Percentiles rank a stretch among this genome's conserved stretches.
phyloP scores from a whole-genome alignment of 2,797 vertebrate species.

The Okamejei kenojei region DNA sequence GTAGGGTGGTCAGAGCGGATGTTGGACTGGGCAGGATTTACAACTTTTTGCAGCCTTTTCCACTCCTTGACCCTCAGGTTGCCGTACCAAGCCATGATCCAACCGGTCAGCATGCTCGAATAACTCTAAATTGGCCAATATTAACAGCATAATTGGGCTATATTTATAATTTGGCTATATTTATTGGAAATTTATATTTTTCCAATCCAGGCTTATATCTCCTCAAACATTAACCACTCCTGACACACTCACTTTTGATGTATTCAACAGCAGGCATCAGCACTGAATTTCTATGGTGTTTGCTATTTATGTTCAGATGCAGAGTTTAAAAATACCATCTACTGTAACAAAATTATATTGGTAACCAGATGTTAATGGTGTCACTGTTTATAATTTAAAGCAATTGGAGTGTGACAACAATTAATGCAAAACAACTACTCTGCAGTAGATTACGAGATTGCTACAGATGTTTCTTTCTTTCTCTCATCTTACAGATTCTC shows the following conservation, averaged over 20 bases:
- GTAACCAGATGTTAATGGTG: not conserved
- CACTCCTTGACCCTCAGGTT: too few species aligned
- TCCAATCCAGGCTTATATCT: not conserved
- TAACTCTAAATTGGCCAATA: too few species aligned
- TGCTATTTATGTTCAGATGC: not conserved
- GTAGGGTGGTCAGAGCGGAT: too few species aligned
- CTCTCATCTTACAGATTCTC: not conserved
- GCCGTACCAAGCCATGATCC: too few species aligned
- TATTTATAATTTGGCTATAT: not conserved
- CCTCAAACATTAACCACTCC: not conserved
- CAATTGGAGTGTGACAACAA: constrained; percentile 7
- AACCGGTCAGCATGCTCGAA: too few species aligned
- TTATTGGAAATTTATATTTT: not conserved
- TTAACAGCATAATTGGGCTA: too few species aligned
- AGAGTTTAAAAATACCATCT: not conserved
- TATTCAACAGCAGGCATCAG: not conserved
- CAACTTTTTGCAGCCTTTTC: too few species aligned
- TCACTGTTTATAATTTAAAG: not conserved
- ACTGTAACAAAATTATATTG: not conserved
- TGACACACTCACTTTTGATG: not conserved
- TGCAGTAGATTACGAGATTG: not conserved
- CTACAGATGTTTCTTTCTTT: not conserved
- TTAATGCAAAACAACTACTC: not conserved
- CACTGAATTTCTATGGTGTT: not conserved
- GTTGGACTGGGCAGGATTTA: too few species aligned